These are phyloP conservation scores for Heliconius aoede DNA, from an alignment of 2,888 invertebrate species.

Conservation along the genomic window DNA sequence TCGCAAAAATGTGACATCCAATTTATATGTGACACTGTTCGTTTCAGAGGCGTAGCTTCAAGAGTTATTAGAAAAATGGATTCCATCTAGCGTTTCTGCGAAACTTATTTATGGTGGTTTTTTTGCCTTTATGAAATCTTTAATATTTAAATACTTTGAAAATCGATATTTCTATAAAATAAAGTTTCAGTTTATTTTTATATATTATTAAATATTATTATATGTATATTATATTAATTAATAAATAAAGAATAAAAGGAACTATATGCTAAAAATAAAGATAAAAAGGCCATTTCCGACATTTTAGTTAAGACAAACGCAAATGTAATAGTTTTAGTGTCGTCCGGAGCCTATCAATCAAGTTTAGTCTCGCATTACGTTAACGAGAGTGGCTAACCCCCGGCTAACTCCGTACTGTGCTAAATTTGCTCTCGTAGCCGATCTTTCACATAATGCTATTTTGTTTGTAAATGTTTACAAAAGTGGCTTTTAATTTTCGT, in stretches of 20 bases:
- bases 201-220: no score
- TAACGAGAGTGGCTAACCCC: slow-evolving; percentile 55
- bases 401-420: slow-evolving; percentile 37
- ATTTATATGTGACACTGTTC: slow-evolving; percentile 45
- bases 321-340: slow-evolving; percentile 44
- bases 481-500: not conserved
- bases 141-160: not conserved
- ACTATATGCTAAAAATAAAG: not conserved
- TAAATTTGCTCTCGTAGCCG: slow-evolving; percentile 44
- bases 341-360: slow-evolving; percentile 56
- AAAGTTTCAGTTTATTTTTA: no score
- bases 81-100: slow-evolving; percentile 22
- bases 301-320: slow-evolving; percentile 46
- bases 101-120: slow-evolving; percentile 23
- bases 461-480: slow-evolving; percentile 12
- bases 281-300: slow-evolving; percentile 34
- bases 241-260: no score
- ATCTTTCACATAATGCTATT: slow-evolving; percentile 22
- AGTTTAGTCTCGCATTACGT: slow-evolving; percentile 66
- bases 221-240: no score
- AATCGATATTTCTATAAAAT: no score
- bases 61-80: slow-evolving; percentile 43
- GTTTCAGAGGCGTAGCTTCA: slow-evolving; percentile 37
- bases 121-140: not conserved
- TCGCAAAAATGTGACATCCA: slow-evolving; percentile 44